Base-by-base conservation (phyloP, 2,797 vertebrate species). In the Hozukius guyotensis region DNA sequence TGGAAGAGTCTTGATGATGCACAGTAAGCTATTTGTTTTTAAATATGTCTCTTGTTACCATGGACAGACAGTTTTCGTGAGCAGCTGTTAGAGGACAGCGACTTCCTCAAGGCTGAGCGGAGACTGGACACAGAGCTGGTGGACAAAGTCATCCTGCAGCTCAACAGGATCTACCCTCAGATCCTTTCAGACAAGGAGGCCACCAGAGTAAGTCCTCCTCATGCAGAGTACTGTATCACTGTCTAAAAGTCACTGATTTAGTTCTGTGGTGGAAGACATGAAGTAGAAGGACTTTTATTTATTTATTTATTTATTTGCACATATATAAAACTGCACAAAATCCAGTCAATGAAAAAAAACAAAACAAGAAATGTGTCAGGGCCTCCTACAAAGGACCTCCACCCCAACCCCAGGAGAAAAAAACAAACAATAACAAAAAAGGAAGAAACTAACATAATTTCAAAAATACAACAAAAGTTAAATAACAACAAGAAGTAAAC, bases 121-220 rank as follows among this genome's bases (percentile, higher is more conserved):
- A 94, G 95, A 60, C 88, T 99, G 89, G 97, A 96, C 59, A 97
- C 98, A 5, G 97, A 97, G 65, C 94, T 97, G 79, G 95, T 98
- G 65, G 99, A 99, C 89, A 99, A 96, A 95, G 93, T 99, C 65
- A 95, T 99, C 81, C 96, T 99, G 72, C 99, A 99, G 94, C 97
- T 99, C 56, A 99, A 99, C 92, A 96, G 99, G 83, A 98, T 99
- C 93, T 97, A 99, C 90, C 99, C 99, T 5, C 98, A 99, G 92
- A 96, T 99, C 86, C 97, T 99, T 75, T 96, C 94, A n/a, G 97
- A 99, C 94, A 97, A 96, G 87, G 98, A 99, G 89, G 98, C 99
- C 7, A 97, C 97, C 88, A 98, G 92, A 96, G 99, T 99, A 92
- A 90, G 88, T 78, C 42, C 9, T 78, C 42, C 9, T 65, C 24